Percentiles rank a stretch among this genome's conserved stretches.
Conservation (phyloP, 2,113 vertebrate genomes). For the Dolichallabes microphthalmus region DNA sequence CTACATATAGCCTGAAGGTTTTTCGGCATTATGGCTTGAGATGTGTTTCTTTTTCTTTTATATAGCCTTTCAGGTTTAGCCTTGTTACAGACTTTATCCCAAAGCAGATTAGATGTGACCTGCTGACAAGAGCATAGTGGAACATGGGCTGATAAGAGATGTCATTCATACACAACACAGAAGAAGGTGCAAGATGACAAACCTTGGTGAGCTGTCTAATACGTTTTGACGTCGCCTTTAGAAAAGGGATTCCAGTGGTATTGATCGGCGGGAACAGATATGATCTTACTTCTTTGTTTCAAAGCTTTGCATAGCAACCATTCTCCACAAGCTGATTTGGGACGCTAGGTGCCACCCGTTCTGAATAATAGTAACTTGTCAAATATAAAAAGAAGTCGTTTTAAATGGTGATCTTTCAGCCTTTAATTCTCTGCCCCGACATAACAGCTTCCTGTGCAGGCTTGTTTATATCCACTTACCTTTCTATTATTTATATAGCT, state of each 20-base stretch:
- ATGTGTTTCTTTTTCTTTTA: not conserved
- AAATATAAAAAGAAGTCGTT: not conserved
- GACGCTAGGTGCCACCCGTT: not conserved
- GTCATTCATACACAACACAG: not conserved
- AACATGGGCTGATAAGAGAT: conserved; percentile 1
- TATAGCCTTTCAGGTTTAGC: not conserved
- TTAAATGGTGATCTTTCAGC: not conserved
- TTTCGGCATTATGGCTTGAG: not conserved
- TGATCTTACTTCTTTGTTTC: not conserved
- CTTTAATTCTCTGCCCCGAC: not conserved
- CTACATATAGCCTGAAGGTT: not conserved
- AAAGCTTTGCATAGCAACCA: not conserved
- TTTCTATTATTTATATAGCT: not conserved
- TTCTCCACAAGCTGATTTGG: not conserved
- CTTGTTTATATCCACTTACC: conserved; percentile 1
- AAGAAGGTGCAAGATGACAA: not conserved
- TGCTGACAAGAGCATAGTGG: conserved; percentile 6
- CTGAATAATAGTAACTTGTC: not conserved
- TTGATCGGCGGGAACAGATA: not conserved
- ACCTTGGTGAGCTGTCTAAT: not conserved
- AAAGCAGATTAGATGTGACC: conserved; percentile 18
- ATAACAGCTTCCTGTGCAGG: not conserved
- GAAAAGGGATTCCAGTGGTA: not conserved
- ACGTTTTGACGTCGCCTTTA: not conserved
- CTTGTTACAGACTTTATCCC: conserved; percentile 5